Base-by-base conservation (phyloP, 2,797 vertebrate genomes). In the Halcyon smyrnensis region DNA sequence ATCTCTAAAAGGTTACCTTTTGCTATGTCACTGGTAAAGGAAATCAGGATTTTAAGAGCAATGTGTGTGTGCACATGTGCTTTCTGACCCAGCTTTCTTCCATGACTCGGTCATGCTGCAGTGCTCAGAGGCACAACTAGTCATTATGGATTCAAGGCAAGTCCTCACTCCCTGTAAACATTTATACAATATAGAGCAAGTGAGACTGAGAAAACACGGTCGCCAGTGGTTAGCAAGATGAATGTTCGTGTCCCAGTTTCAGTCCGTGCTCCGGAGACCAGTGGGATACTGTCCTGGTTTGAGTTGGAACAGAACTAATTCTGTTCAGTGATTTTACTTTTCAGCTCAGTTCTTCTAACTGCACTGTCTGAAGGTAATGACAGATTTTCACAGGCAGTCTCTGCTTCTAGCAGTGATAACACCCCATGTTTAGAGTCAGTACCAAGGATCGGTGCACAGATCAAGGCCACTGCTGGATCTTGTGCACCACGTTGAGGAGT, bases 41-140 rank as follows among this genome's bases (percentile, higher is more conserved):
- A 70, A 77, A 77, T 9, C 7, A 27, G 41, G 45, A 51, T 56
- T 83, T 71, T 53, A 71, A 39, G n/a, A 78, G 36, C 65, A 43
- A 6, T 9, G 5, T 51, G 21, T 63, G 15, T 17, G 15, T 11
- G 4, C 8, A 8, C 15, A 12, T 1, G 7, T n/a, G 18, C 30
- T 80, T 81, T 67, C 80, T 86, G 60, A 56, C 84, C 23, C 36
- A 39, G 45, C 10, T 79, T 82, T 82, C 37, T 17, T 79, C 54
- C 37, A 1, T 3, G 18, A 13, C 34, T 30, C 0, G 0, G 8
- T 57, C 51, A 41, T 70, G 53, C 51, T 70, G 46, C 60, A 63
- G 32, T 21, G 36, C 78, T 91, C 70, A 36, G 8, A 77, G 12
- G 11, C 34, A 59, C 34, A 73, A 7, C 15, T 15, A 63, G 24